phyloP scores from a whole-genome alignment of 1,140 invertebrate species.

The Lordiphosa stackelbergi region DNA sequence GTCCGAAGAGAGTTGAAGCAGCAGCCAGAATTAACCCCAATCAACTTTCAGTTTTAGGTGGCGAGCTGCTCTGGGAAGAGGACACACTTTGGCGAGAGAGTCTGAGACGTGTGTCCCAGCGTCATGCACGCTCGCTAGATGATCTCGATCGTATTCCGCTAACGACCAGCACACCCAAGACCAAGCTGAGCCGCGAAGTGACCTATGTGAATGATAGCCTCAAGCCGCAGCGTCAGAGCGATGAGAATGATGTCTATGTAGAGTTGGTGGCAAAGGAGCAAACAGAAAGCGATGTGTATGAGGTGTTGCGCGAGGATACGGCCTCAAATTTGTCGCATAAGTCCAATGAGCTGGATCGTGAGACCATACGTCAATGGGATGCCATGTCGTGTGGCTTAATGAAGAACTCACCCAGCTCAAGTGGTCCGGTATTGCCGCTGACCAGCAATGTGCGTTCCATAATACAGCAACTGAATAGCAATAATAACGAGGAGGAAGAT shows the following conservation, averaged over 20 bases:
- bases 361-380: constrained; percentile 91
- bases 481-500: constrained; percentile 40
- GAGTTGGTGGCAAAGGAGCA: constrained; percentile 77
- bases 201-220: constrained; percentile 83
- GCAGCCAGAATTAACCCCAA: constrained; percentile 48
- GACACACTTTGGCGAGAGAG: constrained; percentile 88
- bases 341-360: constrained; percentile 87
- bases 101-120: constrained; percentile 85
- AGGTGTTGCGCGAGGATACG: constrained; percentile 69
- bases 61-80: constrained; percentile 89
- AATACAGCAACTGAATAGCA: constrained; percentile 63
- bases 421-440: constrained; percentile 39
- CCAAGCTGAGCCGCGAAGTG: constrained; percentile 81
- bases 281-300: constrained; percentile 66
- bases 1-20: constrained; percentile 15
- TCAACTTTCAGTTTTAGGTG: constrained; percentile 76
- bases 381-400: constrained; percentile 86
- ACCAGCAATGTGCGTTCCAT: constrained; percentile 68
- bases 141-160: constrained; percentile 82
- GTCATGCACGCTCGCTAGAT: constrained; percentile 88
- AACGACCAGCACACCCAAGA: constrained; percentile 39
- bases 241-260: constrained; percentile 81
- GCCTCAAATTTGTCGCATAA: constrained; percentile 69
- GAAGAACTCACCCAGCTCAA: constrained; percentile 72
- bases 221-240: constrained; percentile 51